A percentile compares a stretch with the other conserved stretches of the same genome.
These are phyloP conservation scores for Camptogramma bilineatum DNA, from an alignment of 2,888 invertebrate species.

Conservation along the genomic window DNA sequence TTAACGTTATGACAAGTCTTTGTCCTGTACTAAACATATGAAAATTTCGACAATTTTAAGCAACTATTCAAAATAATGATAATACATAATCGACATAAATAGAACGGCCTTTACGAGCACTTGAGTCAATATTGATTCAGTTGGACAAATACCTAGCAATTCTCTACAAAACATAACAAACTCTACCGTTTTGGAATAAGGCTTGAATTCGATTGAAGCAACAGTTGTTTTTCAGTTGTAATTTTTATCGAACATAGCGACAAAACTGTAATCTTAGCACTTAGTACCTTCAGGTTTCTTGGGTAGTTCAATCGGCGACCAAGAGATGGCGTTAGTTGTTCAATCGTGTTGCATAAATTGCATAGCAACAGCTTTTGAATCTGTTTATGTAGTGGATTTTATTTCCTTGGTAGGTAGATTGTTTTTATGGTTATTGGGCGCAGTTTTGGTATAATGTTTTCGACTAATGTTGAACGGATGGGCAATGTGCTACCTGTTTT, in stretches of 20 bases:
- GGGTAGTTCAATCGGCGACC: constrained; percentile 38
- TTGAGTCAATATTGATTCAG: constrained; percentile 55
- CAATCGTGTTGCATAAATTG: constrained; percentile 12
- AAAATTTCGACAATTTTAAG: constrained; percentile 3
- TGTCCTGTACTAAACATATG: neutral
- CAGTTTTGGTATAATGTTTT: constrained; percentile 29
- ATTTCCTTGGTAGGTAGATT: constrained; percentile 40
- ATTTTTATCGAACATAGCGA: constrained; percentile 40
- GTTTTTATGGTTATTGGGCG: constrained; percentile 41
- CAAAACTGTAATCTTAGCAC: constrained; percentile 37
- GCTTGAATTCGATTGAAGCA: constrained; percentile 8
- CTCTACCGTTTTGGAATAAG: constrained; percentile 9
- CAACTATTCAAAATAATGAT: constrained; percentile 41
- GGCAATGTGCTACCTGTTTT: neutral
- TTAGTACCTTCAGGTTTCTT: constrained; percentile 28
- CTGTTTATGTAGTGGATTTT: constrained; percentile 44
- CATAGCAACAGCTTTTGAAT: constrained; percentile 51
- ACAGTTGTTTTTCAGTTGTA: constrained; percentile 33
- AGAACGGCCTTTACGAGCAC: constrained; percentile 54
- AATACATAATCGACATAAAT: constrained; percentile 52
- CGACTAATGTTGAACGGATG: constrained; percentile 25
- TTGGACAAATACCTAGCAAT: constrained; percentile 46
- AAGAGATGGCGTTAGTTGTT: constrained; percentile 61
- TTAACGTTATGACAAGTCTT: neutral
- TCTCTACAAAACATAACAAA: constrained; percentile 7